A percentile compares a stretch with the other conserved stretches of the same genome.
phyloP scores from a whole-genome alignment of 2,113 vertebrate genomes.

The Hepsetus odoe region DNA sequence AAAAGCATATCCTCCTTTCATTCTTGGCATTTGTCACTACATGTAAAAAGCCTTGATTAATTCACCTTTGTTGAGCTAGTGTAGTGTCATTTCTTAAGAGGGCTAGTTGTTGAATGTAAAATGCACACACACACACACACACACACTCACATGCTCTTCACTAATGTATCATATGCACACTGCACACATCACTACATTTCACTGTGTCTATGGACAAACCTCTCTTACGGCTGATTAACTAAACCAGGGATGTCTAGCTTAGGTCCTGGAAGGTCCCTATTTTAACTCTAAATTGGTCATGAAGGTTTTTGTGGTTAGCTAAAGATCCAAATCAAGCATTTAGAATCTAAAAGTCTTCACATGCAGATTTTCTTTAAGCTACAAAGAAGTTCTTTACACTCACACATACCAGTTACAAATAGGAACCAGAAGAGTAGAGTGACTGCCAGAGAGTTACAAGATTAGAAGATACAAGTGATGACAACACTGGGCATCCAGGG shows the following conservation, averaged over 20 bases:
- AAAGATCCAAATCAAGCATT: too few species aligned
- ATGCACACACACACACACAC: not conserved
- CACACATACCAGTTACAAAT: not conserved
- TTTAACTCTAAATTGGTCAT: too few species aligned
- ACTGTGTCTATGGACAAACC: not conserved
- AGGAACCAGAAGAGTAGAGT: too few species aligned
- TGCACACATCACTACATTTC: not conserved
- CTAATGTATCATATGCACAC: not conserved
- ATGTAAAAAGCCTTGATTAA: conserved; percentile 1
- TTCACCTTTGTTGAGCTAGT: not conserved
- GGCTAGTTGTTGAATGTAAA: not conserved
- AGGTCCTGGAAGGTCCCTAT: too few species aligned
- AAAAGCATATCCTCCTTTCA: not conserved
- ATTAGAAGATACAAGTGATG: not conserved
- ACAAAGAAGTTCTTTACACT: not conserved
- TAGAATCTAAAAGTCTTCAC: not conserved
- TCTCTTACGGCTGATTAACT: too few species aligned
- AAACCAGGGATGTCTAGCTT: too few species aligned
- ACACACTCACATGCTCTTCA: not conserved
- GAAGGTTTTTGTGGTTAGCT: too few species aligned
- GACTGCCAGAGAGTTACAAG: not conserved
- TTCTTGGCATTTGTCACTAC: not conserved
- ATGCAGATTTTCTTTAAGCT: not conserved
- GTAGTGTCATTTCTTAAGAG: not conserved
- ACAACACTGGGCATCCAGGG: not conserved